Conservation (phyloP, 2,888 invertebrate species). For the Endotricha flammealis region DNA sequence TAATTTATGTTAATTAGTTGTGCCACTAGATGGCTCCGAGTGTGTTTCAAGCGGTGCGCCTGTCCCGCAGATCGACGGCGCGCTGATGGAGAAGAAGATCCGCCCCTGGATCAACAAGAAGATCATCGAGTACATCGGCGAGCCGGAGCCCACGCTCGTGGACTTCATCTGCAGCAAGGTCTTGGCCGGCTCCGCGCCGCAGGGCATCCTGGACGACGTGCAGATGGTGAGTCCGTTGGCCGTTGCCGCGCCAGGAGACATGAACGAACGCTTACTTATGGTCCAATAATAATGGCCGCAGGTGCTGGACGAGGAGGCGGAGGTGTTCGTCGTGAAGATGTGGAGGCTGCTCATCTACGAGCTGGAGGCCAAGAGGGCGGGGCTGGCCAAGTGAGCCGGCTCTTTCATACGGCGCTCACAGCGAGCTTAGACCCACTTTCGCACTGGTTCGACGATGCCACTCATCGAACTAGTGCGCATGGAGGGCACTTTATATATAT, state of each 20-base stretch:
- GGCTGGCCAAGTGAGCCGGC: slow-evolving; percentile 77
- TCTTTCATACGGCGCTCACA: background rate
- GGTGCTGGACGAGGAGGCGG: slow-evolving; percentile 99
- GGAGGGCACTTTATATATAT: too few relatives aligned
- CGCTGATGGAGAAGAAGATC: slow-evolving; percentile 96
- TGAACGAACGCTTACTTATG: too few relatives aligned
- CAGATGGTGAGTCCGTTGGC: slow-evolving; percentile 94
- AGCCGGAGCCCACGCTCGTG: slow-evolving; percentile 98
- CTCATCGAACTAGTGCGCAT: too few relatives aligned
- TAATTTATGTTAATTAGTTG: too few relatives aligned
- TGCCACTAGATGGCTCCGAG: background rate
- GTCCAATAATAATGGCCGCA: too few relatives aligned
- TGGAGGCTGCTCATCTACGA: slow-evolving; percentile 99
- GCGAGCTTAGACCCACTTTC: too few relatives aligned
- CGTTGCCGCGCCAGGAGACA: too few relatives aligned
- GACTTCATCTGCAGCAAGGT: slow-evolving; percentile 99
- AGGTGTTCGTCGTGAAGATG: slow-evolving; percentile 99
- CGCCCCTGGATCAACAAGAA: slow-evolving; percentile 99
- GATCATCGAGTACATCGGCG: slow-evolving; percentile 99
- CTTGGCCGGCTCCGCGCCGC: slow-evolving; percentile 93
- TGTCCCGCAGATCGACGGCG: slow-evolving; percentile 79
- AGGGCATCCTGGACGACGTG: slow-evolving; percentile 97
- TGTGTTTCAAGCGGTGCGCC: too few relatives aligned
- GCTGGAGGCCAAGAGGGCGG: slow-evolving; percentile 98
- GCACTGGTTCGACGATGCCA: too few relatives aligned